Evolutionary conservation across 2,113 vertebrate genomes (phyloP), one percentile per base, ranked within the genome.

Genomic region (Labeo rohita): DNA sequence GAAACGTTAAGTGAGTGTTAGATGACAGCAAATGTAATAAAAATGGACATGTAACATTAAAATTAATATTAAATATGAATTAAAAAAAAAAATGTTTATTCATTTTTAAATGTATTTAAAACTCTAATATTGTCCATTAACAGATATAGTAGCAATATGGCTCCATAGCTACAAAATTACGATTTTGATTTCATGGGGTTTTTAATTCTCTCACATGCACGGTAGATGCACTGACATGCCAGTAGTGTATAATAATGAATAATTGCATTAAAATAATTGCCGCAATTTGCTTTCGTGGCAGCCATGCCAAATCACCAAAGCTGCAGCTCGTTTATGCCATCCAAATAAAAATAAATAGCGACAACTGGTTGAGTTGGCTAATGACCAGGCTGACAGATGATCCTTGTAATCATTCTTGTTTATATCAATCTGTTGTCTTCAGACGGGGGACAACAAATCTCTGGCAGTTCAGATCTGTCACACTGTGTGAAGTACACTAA

Each of bases 321-420:
- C 34, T 79, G 54, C 28, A 80, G 80, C 65, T 50, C 9, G 72
- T 2, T 28, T 13, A 23, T 80, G 76, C 36, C 56, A 73, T 18
- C 39, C 59, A 86, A 88, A 88, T 80, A 72, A 59, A 84, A 86
- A 70, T 68, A 76, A 84, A 86, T 84, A 80, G 39, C 23, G 70
- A 86, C 66, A 84, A 84, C 79, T 86, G 79, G 85, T 78, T 86
- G 12, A 43, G 84, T 68, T 84, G 63, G 82, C 82, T 81, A 81
- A 84, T 79, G 74, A 78, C 85, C 49, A 73, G 85, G 75, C 76
- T 54, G 79, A 86, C 80, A 88, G 61, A 88, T 80, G 85, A 81
- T 79, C 88, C 79, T 49, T 86, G 80, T 73, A 66, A 84, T 72
- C 84, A 54, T 83, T 66, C 79, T 65, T 49, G 43, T 81, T 81